phyloP scores from a whole-genome alignment of 2,113 vertebrate genomes.

The Lagenorhynchus albirostris region DNA sequence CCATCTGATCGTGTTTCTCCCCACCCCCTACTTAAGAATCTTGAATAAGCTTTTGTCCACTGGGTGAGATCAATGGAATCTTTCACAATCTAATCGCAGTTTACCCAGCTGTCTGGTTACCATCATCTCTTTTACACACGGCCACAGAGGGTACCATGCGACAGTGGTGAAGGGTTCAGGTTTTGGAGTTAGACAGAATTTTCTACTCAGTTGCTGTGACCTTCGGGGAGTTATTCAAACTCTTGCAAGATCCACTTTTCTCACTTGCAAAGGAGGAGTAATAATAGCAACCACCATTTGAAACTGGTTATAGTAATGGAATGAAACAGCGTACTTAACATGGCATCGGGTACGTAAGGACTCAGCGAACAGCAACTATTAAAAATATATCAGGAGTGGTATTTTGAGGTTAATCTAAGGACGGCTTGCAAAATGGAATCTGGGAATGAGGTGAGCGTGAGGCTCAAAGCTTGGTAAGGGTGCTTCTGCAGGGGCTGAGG shows the following conservation, averaged over 20 bases:
- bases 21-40: neutral
- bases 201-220: neutral
- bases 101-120: neutral
- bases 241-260: neutral
- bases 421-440: neutral
- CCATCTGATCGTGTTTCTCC: neutral
- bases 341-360: neutral
- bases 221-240: neutral
- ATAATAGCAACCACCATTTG: neutral
- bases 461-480: neutral
- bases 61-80: neutral
- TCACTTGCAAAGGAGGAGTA: neutral
- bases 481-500: too few relatives aligned
- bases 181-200: neutral
- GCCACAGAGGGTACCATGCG: neutral
- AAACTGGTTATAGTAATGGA: neutral
- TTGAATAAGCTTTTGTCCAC: neutral
- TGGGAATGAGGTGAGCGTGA: neutral
- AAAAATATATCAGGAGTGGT: neutral
- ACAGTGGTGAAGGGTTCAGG: neutral
- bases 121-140: neutral
- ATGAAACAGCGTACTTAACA: neutral
- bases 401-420: neutral
- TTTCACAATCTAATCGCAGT: neutral
- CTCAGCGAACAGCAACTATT: neutral